These are phyloP conservation scores for Andrena fulva DNA, from an alignment of 2,888 invertebrate genomes.

Conservation along the genomic window DNA sequence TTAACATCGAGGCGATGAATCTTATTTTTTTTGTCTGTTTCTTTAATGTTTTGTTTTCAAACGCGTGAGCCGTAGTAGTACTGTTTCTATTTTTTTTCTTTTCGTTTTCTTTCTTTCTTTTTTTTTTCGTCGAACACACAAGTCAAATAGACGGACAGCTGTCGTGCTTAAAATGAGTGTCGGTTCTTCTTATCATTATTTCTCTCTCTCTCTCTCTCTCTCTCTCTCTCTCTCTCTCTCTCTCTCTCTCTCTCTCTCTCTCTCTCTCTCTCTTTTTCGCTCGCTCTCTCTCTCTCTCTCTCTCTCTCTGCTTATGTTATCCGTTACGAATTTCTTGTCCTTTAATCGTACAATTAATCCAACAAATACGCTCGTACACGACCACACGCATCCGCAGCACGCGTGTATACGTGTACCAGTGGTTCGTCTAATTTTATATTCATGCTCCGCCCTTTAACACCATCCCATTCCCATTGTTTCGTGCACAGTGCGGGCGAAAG, in stretches of 20 bases:
- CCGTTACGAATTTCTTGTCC: conserved; percentile 34
- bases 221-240: conserved; percentile 16
- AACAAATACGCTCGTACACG: conserved; percentile 66
- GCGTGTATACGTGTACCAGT: conserved; percentile 58
- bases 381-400: conserved; percentile 48
- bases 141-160: conserved; percentile 65
- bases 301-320: conserved; percentile 24
- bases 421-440: conserved; percentile 45
- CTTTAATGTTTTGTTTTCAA: conserved; percentile 65
- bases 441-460: conserved; percentile 18
- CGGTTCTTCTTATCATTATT: conserved; percentile 47
- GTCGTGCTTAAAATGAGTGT: conserved; percentile 55
- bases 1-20: conserved; percentile 77
- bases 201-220: conserved; percentile 6
- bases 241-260: conserved; percentile 7
- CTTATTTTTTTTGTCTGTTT: conserved; percentile 63
- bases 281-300: not conserved
- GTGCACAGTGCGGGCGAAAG: conserved; percentile 62
- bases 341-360: conserved; percentile 65
- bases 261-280: no score
- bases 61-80: conserved; percentile 71
- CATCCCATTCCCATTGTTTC: conserved; percentile 2
- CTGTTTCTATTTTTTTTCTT: conserved; percentile 67
- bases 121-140: conserved; percentile 65
- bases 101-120: conserved; percentile 43